These are phyloP conservation scores for Prionchulus punctatus DNA, from an alignment of 2,888 invertebrate genomes.

Conservation along the genomic window DNA sequence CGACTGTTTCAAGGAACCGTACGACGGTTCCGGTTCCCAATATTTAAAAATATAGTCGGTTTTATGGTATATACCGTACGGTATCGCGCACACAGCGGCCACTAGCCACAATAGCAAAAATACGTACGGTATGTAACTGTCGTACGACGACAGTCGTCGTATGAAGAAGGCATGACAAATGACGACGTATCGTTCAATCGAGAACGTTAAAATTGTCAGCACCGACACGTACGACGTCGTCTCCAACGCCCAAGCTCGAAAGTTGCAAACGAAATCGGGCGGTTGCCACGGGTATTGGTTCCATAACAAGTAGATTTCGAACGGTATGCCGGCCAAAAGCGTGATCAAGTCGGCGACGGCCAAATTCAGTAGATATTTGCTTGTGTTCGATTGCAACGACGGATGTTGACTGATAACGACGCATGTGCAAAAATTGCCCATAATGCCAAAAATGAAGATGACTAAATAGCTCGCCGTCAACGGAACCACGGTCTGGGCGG, in stretches of 20 bases:
- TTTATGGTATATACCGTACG: slow-evolving; percentile 18
- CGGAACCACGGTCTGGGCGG: slow-evolving; percentile 8
- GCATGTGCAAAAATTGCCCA: slow-evolving; percentile 18
- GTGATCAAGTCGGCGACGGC: slow-evolving; percentile 20
- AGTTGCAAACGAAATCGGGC: slow-evolving; percentile 20
- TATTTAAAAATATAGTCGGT: slow-evolving; percentile 18
- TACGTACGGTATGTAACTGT: slow-evolving; percentile 11
- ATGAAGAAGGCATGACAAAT: slow-evolving; percentile 19
- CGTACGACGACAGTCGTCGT: slow-evolving; percentile 15
- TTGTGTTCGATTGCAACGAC: not conserved
- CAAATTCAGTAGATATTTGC: slow-evolving; percentile 18
- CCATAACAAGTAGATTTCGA: slow-evolving; percentile 20
- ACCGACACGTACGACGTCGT: slow-evolving; percentile 21
- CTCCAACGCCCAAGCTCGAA: slow-evolving; percentile 19
- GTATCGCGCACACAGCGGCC: slow-evolving; percentile 18
- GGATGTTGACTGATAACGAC: not conserved
- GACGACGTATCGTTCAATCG: slow-evolving; percentile 21
- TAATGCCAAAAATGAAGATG: slow-evolving; percentile 18
- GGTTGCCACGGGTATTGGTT: slow-evolving; percentile 21
- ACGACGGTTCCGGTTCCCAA: slow-evolving; percentile 17
- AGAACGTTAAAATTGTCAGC: slow-evolving; percentile 19
- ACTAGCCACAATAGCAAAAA: slow-evolving; percentile 17
- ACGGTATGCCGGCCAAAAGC: slow-evolving; percentile 19
- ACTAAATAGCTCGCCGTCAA: slow-evolving; percentile 16
- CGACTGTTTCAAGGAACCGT: slow-evolving; percentile 14